Evolutionary conservation across 2,113 vertebrate genomes (phyloP).

Genomic region (Dolichotis patagonum): DNA sequence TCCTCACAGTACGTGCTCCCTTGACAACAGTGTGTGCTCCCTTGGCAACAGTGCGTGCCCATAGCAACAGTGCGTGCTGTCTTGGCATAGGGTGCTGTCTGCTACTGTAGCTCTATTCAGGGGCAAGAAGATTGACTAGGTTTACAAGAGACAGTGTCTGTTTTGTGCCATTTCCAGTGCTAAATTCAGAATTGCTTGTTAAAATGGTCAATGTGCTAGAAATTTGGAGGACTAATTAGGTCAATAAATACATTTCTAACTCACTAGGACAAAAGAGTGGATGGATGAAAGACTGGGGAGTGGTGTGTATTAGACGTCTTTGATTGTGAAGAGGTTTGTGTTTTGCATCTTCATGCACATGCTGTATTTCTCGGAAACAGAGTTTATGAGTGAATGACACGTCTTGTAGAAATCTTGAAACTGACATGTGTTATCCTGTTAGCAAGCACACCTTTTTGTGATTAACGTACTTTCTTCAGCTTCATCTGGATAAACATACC

Average conservation of each 20-base stretch:
- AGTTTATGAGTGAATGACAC: not conserved
- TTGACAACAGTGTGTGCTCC: not conserved
- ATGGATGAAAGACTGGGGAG: not conserved
- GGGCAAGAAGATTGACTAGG: not conserved
- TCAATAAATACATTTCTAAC: not conserved
- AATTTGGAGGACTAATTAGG: not conserved
- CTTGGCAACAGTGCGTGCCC: not conserved
- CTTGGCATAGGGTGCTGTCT: not conserved
- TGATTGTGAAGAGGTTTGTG: not conserved
- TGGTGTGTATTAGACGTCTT: not conserved
- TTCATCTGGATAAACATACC: not conserved
- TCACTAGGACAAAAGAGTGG: not conserved
- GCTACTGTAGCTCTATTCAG: not conserved
- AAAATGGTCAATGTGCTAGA: not conserved
- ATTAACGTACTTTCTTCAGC: not conserved
- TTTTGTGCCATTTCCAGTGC: not conserved
- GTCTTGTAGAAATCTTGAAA: not conserved
- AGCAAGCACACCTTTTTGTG: not conserved
- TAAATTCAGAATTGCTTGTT: slow-evolving; percentile 17
- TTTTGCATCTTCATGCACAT: not conserved
- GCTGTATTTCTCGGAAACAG: not conserved
- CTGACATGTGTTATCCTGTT: not conserved
- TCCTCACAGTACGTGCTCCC: not conserved
- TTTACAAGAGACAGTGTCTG: not conserved
- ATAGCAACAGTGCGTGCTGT: too few species aligned